A percentile compares a stretch with the other conserved stretches of the same genome.
Conservation (phyloP, 1,140 invertebrate genomes). For the Zaprionus nigranus region DNA sequence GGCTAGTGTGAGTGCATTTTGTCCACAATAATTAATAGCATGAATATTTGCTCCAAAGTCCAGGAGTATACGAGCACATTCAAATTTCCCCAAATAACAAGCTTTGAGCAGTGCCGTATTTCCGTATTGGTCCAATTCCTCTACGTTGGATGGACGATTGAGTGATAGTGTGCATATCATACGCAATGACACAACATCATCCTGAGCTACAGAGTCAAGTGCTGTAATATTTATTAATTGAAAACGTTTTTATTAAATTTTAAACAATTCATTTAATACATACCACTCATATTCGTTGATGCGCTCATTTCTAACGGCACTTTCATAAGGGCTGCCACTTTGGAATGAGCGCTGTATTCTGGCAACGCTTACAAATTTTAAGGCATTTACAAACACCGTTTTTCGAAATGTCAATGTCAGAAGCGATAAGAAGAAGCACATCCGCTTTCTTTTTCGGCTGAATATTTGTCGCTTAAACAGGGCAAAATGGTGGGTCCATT, state of each 20-base stretch:
- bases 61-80: constrained; percentile 59
- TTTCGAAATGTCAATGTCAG: constrained; percentile 43
- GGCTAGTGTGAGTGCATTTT: constrained; percentile 77
- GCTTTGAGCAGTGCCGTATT: constrained; percentile 79
- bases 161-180: constrained; percentile 56
- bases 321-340: constrained; percentile 22
- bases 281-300: constrained; percentile 54
- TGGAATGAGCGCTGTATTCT: background rate
- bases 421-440: constrained; percentile 41
- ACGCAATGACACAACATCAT: constrained; percentile 62
- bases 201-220: constrained; percentile 55
- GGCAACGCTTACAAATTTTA: background rate
- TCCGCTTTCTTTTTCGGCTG: constrained; percentile 72
- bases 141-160: constrained; percentile 49
- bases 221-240: constrained; percentile 34
- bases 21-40: constrained; percentile 75
- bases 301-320: constrained; percentile 51
- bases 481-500: constrained; percentile 74
- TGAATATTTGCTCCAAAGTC: constrained; percentile 63
- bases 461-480: constrained; percentile 66
- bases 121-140: constrained; percentile 69
- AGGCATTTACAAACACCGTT: constrained; percentile 21
- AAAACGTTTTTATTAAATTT: background rate
- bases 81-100: constrained; percentile 66
- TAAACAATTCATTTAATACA: background rate